Base-by-base conservation (phyloP, 2,888 invertebrate species). In the Diogma glabrata region DNA sequence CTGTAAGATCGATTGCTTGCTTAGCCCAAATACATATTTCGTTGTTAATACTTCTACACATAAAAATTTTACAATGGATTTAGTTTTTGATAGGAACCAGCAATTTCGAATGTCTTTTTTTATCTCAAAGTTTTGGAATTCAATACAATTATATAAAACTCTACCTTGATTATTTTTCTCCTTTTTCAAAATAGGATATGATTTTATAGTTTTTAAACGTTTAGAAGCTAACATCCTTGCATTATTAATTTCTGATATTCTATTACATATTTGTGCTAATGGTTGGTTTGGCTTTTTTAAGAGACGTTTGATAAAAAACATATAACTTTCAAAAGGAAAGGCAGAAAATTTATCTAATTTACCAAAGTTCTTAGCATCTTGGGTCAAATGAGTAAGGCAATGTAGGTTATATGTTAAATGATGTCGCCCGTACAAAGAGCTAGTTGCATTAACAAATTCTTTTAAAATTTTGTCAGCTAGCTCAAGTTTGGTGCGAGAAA, bases 321-420 rank as follows among this genome's bases (percentile, higher is more conserved):
- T 56, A 36, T 51, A 56, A 48, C 52, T 57, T 53, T 57, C 58
- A 47, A 53, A 58, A 40, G 55, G 52, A 33, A 58, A 58, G 2
- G 57, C 53, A 48, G 58, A 58, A 43, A 60, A 58, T 17, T 52
- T 47, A 38, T 60, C 57, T 33, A 60, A 46, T 7, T 22, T n/a
- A 6, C 58, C 59, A 52, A 45, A 54, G 4, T 47, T 52, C 52
- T 54, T 53, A 9, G 51, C 57, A 38, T 58, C 57, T 47, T 54
- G 26, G 10, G 55, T 45, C 10, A 60, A 40, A 53, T 60, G 59
- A 24, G 59, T 53, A 24, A 60, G 51, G 52, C 57, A 58, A 46
- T 59, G 36, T 16, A 36, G 7, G 16, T 36, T 36, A 9, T 12
- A 36, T 7, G 10, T 12, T 36, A 36, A 12, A 59, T 49, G 50